Evolutionary conservation across 2,797 vertebrate species (phyloP).

Genomic region (Anisognathus igniventris): DNA sequence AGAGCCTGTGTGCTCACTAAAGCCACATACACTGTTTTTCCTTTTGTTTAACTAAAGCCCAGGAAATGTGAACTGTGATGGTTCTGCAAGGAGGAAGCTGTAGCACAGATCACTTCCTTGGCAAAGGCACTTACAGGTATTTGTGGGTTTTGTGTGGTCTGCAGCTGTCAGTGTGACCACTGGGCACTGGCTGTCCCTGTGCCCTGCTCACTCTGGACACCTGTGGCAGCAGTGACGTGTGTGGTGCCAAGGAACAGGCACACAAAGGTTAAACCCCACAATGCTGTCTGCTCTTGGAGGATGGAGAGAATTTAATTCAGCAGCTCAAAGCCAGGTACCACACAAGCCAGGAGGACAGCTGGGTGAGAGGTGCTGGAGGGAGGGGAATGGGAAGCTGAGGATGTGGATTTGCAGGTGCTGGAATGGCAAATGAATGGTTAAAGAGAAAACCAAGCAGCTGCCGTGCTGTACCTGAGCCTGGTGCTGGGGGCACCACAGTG

Average conservation of each 20-base stretch:
- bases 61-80: not conserved
- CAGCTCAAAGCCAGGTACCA: not conserved
- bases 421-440: not conserved
- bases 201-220: not conserved
- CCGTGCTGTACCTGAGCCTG: not conserved
- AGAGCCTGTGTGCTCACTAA: not conserved
- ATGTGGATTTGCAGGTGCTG: not conserved
- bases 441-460: not conserved
- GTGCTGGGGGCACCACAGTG: not conserved
- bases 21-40: not conserved
- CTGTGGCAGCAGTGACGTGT: not conserved
- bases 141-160: not conserved
- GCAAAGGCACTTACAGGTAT: not conserved
- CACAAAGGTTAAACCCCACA: not conserved
- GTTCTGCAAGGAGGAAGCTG: not conserved
- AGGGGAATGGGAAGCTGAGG: not conserved
- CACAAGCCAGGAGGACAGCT: not conserved
- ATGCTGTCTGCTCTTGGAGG: not conserved
- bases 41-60: not conserved
- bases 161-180: not conserved
- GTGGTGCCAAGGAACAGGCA: not conserved
- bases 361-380: not conserved
- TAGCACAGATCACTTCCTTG: not conserved
- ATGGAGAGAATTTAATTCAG: not conserved
- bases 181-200: not conserved